Conservation (phyloP, 1,140 invertebrate genomes). For the Acromyrmex charruanus region DNA sequence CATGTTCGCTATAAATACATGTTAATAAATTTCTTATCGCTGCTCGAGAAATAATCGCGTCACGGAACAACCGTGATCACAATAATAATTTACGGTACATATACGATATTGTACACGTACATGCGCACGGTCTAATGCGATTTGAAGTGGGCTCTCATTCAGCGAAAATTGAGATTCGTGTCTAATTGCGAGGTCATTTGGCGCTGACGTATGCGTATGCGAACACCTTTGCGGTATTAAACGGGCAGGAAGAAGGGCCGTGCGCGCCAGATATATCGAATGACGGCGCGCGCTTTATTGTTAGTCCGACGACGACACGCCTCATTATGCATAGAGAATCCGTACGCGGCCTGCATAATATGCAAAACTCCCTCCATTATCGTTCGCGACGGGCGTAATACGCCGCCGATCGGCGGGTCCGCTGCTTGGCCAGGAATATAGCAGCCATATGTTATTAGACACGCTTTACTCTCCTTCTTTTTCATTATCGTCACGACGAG, state of each 20-base stretch:
- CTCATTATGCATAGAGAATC: conserved; percentile 85
- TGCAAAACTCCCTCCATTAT: conserved; percentile 82
- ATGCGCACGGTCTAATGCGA: background rate
- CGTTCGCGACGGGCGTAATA: conserved; percentile 80
- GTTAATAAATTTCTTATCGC: background rate
- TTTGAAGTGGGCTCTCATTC: background rate
- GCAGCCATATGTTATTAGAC: conserved; percentile 54
- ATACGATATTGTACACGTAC: background rate
- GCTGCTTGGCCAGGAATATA: conserved; percentile 61
- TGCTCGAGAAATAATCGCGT: background rate
- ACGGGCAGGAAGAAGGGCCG: conserved; percentile 69
- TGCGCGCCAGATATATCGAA: conserved; percentile 71
- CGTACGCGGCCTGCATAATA: conserved; percentile 84
- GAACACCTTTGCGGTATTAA: conserved; percentile 32
- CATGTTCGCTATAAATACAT: too few relatives aligned
- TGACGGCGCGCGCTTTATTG: conserved; percentile 81
- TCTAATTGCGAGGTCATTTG: background rate
- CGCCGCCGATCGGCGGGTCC: conserved; percentile 41
- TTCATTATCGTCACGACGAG: conserved; percentile 5
- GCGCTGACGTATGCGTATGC: background rate
- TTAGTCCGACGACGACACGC: conserved; percentile 81
- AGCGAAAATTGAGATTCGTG: conserved; percentile 7
- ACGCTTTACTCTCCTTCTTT: background rate
- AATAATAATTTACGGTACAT: background rate
- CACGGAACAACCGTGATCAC: background rate